Conservation (phyloP, 2,113 vertebrate species). For the Kryptolebias marmoratus region DNA sequence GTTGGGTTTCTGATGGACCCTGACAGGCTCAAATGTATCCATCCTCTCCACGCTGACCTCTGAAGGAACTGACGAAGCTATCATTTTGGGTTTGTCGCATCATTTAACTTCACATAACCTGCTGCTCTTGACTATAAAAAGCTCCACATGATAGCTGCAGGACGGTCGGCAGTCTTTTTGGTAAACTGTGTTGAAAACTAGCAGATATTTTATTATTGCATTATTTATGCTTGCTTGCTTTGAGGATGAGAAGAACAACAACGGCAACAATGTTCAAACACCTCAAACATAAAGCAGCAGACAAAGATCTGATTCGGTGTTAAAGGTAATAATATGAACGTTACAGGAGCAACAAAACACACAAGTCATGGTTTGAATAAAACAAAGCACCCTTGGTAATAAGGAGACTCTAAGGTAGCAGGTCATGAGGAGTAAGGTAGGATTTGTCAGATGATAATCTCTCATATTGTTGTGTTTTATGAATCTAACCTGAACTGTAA, state of each 20-base stretch:
- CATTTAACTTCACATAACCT: conserved; percentile 38
- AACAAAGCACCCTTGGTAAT: too few relatives aligned
- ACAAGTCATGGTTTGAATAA: too few relatives aligned
- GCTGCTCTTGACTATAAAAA: conserved; percentile 16
- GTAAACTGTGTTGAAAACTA: background rate
- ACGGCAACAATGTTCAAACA: background rate
- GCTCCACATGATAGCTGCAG: conserved; percentile 6
- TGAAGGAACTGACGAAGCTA: conserved; percentile 7
- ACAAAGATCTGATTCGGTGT: background rate
- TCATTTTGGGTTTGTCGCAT: conserved; percentile 19
- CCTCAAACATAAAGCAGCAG: background rate
- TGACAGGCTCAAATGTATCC: background rate
- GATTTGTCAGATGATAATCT: too few relatives aligned
- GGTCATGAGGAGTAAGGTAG: too few relatives aligned
- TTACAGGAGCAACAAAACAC: too few relatives aligned
- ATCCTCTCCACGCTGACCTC: background rate
- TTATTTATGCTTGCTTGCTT: background rate
- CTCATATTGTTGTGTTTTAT: too few relatives aligned
- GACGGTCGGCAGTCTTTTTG: background rate
- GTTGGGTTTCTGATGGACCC: conserved; percentile 16
- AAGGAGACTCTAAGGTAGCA: too few relatives aligned
- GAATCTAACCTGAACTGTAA: too few relatives aligned
- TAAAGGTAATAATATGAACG: too few relatives aligned
- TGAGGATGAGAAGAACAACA: background rate
- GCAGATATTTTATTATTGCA: background rate